phyloP scores from a whole-genome alignment of 2,888 invertebrate genomes.

The Alloscopus bannaensis region DNA sequence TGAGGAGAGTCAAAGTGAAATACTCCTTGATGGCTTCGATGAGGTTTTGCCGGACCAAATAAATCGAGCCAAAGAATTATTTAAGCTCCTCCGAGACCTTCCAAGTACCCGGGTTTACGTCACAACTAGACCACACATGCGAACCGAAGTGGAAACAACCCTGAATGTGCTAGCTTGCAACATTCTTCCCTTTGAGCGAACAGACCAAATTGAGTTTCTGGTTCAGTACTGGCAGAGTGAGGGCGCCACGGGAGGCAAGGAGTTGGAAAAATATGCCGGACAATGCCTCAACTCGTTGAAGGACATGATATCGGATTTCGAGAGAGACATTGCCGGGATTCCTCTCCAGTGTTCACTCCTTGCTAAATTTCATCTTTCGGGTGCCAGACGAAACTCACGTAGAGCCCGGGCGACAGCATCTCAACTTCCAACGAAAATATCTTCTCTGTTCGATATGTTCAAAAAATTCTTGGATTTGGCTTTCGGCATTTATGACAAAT shows the following conservation, averaged over 20 bases:
- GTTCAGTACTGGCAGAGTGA: not conserved
- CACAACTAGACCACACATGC: not conserved
- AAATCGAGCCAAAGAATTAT: not conserved
- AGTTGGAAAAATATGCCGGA: not conserved
- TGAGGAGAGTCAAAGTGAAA: not conserved
- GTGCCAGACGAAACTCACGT: not conserved
- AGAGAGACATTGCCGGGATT: slow-evolving; percentile 9
- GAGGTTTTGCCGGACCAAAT: not conserved
- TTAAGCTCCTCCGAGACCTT: not conserved
- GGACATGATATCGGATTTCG: not conserved
- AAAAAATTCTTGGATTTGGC: not conserved
- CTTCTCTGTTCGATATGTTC: not conserved
- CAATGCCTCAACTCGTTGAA: not conserved
- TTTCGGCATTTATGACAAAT: not conserved
- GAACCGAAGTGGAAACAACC: not conserved
- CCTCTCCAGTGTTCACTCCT: slow-evolving; percentile 9
- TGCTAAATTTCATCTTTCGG: not conserved
- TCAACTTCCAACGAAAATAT: not conserved
- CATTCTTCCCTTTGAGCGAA: not conserved
- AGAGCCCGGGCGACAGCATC: not conserved
- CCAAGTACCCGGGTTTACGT: not conserved
- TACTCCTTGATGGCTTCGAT: not conserved
- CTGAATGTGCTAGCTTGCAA: not conserved
- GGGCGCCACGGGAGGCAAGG: not conserved
- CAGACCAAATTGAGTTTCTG: slow-evolving; percentile 16